Conservation (phyloP, 2,113 vertebrate genomes). For the Sclerurus mexicanus region DNA sequence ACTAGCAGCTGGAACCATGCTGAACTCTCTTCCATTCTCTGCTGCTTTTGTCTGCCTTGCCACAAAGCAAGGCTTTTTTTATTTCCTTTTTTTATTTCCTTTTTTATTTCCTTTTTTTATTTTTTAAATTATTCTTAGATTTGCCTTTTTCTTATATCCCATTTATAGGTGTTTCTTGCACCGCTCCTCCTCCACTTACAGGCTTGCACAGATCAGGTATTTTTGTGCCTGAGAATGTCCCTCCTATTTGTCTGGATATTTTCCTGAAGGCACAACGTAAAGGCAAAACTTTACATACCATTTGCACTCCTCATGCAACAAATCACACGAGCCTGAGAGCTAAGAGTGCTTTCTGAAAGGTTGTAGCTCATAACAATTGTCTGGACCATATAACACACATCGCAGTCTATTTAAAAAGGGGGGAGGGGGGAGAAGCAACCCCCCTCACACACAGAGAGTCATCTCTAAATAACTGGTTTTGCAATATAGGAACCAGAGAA, state of each 20-base stretch:
- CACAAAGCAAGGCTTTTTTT: neutral
- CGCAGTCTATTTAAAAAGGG: conserved; percentile 10
- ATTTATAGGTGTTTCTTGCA: neutral
- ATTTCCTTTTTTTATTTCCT: too few relatives aligned
- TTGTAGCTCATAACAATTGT: neutral
- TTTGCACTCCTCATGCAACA: conserved; percentile 20
- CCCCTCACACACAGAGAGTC: neutral
- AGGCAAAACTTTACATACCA: conserved; percentile 22
- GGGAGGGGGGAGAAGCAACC: neutral
- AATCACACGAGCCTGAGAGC: neutral
- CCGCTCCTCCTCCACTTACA: neutral
- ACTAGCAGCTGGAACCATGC: conserved; percentile 27
- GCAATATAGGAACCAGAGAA: conserved; percentile 32
- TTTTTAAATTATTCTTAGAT: neutral
- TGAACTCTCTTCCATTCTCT: neutral
- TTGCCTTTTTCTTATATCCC: neutral
- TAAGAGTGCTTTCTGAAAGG: conserved; percentile 3
- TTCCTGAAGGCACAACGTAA: conserved; percentile 33
- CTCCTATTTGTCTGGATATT: conserved; percentile 5
- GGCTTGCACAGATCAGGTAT: neutral
- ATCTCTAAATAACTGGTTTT: conserved; percentile 54
- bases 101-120: neutral
- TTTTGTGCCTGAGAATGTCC: neutral
- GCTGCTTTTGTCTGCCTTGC: conserved; percentile 31
- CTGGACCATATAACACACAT: neutral